Conservation (phyloP, 2,888 invertebrate species). For the Amorpha juglandis region DNA sequence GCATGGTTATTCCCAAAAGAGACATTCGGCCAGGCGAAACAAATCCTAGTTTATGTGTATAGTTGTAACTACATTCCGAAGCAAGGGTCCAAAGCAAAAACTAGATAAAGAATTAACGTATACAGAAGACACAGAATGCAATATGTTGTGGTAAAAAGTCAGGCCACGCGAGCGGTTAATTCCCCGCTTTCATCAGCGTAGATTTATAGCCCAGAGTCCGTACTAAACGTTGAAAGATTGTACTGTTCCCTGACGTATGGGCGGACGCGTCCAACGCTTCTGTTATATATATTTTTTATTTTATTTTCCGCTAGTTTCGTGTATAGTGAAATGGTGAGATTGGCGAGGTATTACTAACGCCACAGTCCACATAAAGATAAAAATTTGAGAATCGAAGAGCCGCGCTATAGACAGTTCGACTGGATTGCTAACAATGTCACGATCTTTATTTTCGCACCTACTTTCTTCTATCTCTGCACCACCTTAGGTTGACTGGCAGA, state of each 20-base stretch:
- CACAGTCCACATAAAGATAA: no score
- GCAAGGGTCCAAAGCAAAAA: neutral
- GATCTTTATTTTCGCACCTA: no score
- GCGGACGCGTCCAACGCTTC: neutral
- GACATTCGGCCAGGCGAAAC: no score
- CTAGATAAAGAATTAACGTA: neutral
- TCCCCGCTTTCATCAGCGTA: conserved; percentile 35
- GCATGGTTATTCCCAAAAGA: no score
- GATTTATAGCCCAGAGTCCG: conserved; percentile 31
- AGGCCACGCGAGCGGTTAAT: conserved; percentile 33
- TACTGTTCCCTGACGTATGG: no score
- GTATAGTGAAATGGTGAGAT: neutral
- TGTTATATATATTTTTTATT: neutral
- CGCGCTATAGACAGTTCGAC: no score
- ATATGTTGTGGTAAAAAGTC: conserved; percentile 14
- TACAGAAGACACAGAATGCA: neutral
- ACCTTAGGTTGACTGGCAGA: no score
- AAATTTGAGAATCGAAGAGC: no score
- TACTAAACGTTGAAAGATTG: conserved; percentile 34
- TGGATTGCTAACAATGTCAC: no score
- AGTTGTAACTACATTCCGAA: neutral
- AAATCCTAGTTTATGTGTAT: no score
- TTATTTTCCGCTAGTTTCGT: neutral
- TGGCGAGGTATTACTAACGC: no score
- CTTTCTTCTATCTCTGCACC: no score